phyloP scores from a whole-genome alignment of 2,797 vertebrate species.

The Arctocebus calabarensis region DNA sequence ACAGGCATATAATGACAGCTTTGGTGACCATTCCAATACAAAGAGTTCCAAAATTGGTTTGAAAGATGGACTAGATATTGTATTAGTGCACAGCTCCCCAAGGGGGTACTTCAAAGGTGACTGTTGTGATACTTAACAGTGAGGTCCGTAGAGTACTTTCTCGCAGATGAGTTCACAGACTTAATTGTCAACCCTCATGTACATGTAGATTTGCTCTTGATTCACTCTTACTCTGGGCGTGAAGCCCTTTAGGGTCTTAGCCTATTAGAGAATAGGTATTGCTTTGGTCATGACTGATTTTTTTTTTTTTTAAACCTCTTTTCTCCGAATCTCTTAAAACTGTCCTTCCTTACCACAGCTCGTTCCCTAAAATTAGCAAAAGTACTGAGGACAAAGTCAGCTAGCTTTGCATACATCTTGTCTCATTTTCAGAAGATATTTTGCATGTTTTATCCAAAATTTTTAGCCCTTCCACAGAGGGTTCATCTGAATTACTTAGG shows the following conservation, averaged over 20 bases:
- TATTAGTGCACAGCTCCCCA: no score
- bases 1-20: no score
- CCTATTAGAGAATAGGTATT: background rate
- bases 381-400: background rate
- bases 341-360: background rate
- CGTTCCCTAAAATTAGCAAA: background rate
- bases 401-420: background rate
- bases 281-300: background rate
- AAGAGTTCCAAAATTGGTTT: no score
- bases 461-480: background rate
- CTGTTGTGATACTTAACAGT: no score
- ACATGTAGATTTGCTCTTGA: background rate
- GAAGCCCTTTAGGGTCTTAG: background rate
- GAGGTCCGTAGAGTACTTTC: no score
- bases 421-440: background rate
- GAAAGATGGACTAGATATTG: no score
- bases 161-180: no score
- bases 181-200: background rate
- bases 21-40: no score
- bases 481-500: constrained; percentile 19
- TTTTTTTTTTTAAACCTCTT: background rate
- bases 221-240: background rate
- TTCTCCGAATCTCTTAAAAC: background rate
- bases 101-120: no score
- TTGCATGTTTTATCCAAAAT: constrained; percentile 5